phyloP scores from a whole-genome alignment of 2,797 vertebrate genomes.

The Enteromius anoplus region DNA sequence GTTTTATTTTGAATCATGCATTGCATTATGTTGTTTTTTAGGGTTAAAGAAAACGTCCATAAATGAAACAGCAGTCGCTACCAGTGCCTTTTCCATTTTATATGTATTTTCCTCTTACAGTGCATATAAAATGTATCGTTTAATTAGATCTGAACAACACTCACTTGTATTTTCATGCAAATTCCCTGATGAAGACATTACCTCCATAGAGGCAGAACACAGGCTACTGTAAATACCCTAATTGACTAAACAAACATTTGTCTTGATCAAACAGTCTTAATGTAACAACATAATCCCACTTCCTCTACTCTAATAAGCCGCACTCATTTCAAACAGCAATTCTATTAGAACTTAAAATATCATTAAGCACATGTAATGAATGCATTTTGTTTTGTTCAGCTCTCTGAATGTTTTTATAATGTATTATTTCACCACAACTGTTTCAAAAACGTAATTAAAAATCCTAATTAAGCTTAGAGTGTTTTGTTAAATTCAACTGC shows the following conservation, averaged over 20 bases:
- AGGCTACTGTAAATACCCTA: slow-evolving; percentile 49
- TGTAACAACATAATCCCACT: slow-evolving; percentile 21
- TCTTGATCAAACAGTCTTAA: slow-evolving; percentile 46
- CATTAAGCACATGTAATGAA: slow-evolving; percentile 33
- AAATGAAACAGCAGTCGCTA: background rate
- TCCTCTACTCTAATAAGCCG: slow-evolving; percentile 13
- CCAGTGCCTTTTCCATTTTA: background rate
- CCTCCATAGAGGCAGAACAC: slow-evolving; percentile 40
- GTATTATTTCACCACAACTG: background rate
- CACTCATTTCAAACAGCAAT: slow-evolving; percentile 14
- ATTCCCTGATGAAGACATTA: slow-evolving; percentile 19
- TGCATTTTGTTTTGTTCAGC: slow-evolving; percentile 17
- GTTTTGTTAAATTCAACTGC: background rate
- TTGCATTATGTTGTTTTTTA: background rate
- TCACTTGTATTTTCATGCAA: slow-evolving; percentile 9
- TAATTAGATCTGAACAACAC: slow-evolving; percentile 4
- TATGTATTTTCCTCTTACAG: background rate
- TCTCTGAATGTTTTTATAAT: background rate
- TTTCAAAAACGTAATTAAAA: slow-evolving; percentile 13
- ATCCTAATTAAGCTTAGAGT: background rate
- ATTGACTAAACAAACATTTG: slow-evolving; percentile 47
- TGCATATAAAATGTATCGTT: background rate
- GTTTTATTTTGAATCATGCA: background rate
- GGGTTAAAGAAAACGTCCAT: background rate
- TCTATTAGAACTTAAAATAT: slow-evolving; percentile 33